Conservation (phyloP, 2,888 invertebrate species). For the Polymixis lichenea region DNA sequence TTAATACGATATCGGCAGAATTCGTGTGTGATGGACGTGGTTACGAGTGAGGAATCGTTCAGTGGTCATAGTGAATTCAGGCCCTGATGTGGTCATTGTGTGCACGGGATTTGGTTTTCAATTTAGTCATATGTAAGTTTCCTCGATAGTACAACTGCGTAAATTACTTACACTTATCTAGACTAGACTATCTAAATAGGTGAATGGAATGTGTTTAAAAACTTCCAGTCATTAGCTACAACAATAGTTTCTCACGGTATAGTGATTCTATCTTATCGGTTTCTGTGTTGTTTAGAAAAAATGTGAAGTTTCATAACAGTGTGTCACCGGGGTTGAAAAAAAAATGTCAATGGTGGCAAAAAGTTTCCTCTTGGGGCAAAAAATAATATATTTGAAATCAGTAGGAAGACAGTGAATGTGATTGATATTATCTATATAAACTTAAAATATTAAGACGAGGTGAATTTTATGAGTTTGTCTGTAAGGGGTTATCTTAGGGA, state of each 20-base stretch:
- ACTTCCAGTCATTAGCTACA: constrained; percentile 4
- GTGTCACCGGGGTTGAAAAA: constrained; percentile 6
- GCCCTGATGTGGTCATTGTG: too few relatives aligned
- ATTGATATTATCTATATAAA: not conserved
- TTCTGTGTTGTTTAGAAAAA: constrained; percentile 8
- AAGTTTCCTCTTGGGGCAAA: not conserved
- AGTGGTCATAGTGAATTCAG: too few relatives aligned
- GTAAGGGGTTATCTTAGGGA: too few relatives aligned
- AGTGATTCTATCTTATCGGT: constrained; percentile 35
- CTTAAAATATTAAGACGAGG: not conserved
- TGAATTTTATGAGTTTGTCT: not conserved
- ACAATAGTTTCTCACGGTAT: constrained; percentile 36
- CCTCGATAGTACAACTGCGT: too few relatives aligned
- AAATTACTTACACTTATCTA: not conserved
- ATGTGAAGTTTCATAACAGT: constrained; percentile 7
- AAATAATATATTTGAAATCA: not conserved
- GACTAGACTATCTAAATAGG: not conserved
- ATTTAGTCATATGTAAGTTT: too few relatives aligned
- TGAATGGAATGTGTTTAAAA: constrained; percentile 31
- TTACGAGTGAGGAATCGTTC: too few relatives aligned
- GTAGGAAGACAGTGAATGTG: not conserved
- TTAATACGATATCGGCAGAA: too few relatives aligned
- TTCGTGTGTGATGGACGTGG: too few relatives aligned
- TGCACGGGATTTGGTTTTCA: too few relatives aligned
- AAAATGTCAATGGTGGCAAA: too few relatives aligned